Evolutionary conservation across 2,113 vertebrate genomes (phyloP).

Genomic region (Boulengerochromis microlepis): DNA sequence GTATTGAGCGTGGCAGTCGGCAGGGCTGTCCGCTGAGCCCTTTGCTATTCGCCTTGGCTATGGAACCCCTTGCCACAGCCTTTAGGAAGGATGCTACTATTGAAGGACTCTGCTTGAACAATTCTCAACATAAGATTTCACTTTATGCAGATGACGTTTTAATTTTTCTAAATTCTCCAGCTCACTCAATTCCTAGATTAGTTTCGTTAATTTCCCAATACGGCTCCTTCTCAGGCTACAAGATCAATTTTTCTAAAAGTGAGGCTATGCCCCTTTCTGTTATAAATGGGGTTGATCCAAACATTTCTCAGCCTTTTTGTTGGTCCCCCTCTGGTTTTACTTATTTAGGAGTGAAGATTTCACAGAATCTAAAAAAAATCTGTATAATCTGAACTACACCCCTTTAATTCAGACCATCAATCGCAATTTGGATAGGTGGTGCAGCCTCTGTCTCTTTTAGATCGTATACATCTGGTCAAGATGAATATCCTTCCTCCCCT

Average conservation of each 20-base stretch:
- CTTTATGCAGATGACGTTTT: not conserved
- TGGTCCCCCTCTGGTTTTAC: not conserved
- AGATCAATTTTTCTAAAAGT: not conserved
- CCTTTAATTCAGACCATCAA: not conserved
- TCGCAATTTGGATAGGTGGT: not conserved
- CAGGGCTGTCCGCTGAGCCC: fast-evolving
- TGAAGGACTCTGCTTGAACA: not conserved
- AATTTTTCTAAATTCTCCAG: not conserved
- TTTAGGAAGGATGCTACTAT: fast-evolving
- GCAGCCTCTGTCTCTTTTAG: not conserved
- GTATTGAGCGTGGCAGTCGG: fast-evolving
- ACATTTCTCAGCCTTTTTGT: not conserved
- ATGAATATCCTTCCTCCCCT: not conserved
- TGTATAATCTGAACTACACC: too few relatives aligned
- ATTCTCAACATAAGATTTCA: not conserved
- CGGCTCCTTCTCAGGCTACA: not conserved
- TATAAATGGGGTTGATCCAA: not conserved
- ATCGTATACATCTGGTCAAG: not conserved
- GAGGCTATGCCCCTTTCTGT: not conserved
- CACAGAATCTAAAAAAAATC: not conserved
- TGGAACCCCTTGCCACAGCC: not conserved
- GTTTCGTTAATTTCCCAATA: not conserved
- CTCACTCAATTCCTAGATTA: not conserved
- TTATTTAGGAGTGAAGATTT: not conserved
- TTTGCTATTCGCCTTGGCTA: fast-evolving